Percentiles rank a stretch among this genome's conserved stretches.
Evolutionary conservation across 1,140 invertebrate species (phyloP).

Genomic region (Brachionus manjavacas): DNA sequence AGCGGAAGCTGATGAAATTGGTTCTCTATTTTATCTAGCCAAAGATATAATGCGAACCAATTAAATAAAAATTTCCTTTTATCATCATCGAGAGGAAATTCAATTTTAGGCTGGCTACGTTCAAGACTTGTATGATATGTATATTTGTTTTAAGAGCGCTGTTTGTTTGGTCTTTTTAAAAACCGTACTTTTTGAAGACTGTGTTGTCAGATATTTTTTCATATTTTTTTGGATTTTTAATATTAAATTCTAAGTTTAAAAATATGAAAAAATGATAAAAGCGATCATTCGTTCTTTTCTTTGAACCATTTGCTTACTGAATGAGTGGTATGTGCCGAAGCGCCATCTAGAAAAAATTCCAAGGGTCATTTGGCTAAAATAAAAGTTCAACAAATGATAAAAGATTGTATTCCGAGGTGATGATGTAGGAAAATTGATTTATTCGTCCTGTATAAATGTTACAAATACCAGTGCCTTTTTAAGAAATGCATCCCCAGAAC

Average conservation of each 20-base stretch:
- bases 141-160: background rate
- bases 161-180: background rate
- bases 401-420: too few relatives aligned
- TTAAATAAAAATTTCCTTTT: background rate
- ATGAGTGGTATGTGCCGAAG: too few relatives aligned
- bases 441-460: too few relatives aligned
- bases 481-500: too few relatives aligned
- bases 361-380: too few relatives aligned
- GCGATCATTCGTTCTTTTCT: background rate
- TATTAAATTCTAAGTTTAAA: background rate
- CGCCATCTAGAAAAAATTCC: too few relatives aligned
- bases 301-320: too few relatives aligned
- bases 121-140: background rate
- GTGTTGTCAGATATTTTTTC: background rate
- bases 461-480: too few relatives aligned
- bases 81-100: background rate
- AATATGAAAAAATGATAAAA: background rate
- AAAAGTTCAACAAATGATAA: too few relatives aligned
- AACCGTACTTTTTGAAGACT: background rate
- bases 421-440: too few relatives aligned
- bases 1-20: too few relatives aligned
- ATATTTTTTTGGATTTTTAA: background rate
- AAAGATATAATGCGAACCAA: background rate
- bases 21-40: too few relatives aligned
- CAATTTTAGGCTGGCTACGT: background rate